Evolutionary conservation across 2,797 vertebrate genomes (phyloP).

Genomic region (Somateria mollissima): DNA sequence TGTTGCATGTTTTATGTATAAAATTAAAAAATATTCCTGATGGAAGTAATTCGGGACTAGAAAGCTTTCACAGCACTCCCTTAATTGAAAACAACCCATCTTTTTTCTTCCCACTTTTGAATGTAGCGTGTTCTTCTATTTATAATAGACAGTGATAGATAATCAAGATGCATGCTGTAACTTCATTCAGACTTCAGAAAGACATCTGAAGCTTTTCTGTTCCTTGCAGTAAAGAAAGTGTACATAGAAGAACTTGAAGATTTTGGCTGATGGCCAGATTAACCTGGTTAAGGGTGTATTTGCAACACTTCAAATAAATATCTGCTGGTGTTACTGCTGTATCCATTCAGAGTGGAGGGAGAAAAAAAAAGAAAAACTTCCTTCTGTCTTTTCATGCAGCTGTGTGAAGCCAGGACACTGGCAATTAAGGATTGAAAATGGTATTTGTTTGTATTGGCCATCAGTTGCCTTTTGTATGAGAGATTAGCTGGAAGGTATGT

Average conservation of each 20-base stretch:
- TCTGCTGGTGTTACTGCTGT: neutral
- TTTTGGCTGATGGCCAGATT: neutral
- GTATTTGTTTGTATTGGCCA: neutral
- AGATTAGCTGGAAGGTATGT: neutral
- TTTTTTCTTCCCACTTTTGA: neutral
- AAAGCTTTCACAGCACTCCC: neutral
- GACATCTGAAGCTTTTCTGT: neutral
- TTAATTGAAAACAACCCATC: neutral
- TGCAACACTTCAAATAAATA: neutral
- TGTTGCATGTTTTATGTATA: neutral
- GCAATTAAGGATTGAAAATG: neutral
- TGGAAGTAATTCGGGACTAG: neutral
- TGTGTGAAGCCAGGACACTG: neutral
- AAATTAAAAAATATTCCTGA: neutral
- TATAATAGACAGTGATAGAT: neutral
- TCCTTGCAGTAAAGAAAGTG: neutral
- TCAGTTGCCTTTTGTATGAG: neutral
- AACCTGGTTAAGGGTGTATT: neutral
- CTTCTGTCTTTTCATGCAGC: neutral
- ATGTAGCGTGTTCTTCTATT: neutral
- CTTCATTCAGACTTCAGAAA: neutral
- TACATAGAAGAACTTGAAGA: neutral
- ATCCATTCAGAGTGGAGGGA: neutral
- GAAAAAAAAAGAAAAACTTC: neutral
- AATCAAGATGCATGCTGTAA: neutral